phyloP scores from a whole-genome alignment of 1,140 invertebrate species.

The Orchesella cincta region DNA sequence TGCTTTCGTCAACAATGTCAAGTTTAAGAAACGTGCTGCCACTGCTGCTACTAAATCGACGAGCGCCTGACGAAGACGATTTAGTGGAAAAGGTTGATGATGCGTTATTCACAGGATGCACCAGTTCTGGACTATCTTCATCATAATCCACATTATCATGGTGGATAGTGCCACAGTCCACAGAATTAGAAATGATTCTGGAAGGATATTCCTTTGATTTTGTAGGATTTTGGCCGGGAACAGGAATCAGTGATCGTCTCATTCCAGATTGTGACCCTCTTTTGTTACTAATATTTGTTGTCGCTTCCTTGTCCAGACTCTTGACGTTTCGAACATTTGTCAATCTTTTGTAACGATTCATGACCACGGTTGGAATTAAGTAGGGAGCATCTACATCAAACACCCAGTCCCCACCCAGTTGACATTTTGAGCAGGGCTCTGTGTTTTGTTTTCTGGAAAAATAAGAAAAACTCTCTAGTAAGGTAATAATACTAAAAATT shows the following conservation, averaged over 20 bases:
- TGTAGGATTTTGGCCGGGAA: neutral
- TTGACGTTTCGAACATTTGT: neutral
- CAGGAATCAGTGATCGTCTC: neutral
- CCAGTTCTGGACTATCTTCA: neutral
- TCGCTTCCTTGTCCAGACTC: constrained; percentile 1
- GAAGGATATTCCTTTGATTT: too few species aligned
- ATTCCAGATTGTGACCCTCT: too few species aligned
- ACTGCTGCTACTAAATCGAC: neutral
- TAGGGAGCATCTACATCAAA: neutral
- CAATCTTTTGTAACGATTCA: constrained; percentile 12
- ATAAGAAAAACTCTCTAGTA: neutral
- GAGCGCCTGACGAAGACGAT: neutral
- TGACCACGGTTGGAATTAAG: neutral
- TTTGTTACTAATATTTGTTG: too few species aligned
- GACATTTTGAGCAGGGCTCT: constrained; percentile 11
- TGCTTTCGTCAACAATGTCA: too few species aligned
- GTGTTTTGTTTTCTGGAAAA: neutral
- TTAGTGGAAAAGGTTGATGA: neutral
- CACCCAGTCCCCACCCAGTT: neutral
- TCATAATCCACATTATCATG: neutral
- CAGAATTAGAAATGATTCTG: too few species aligned
- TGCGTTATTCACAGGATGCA: neutral
- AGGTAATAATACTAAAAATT: neutral
- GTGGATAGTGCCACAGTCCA: neutral
- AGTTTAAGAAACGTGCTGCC: neutral